Evolutionary conservation across 2,797 vertebrate species (phyloP).

Genomic region (Petrocephalus sullivani): DNA sequence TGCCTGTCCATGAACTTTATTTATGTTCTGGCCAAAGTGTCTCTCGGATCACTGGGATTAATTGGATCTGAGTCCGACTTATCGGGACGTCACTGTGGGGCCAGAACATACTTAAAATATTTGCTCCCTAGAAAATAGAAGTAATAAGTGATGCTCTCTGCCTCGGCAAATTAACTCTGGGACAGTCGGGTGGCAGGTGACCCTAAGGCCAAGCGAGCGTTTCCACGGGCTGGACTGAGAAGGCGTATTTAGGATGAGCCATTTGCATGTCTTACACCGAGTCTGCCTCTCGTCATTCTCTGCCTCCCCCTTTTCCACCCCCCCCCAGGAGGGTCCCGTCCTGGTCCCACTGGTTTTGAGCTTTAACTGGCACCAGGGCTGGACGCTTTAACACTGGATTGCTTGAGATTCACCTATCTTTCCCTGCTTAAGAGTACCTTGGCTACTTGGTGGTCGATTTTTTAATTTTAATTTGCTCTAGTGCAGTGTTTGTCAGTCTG

Average conservation of each 20-base stretch:
- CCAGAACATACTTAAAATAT: neutral
- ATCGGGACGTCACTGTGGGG: neutral
- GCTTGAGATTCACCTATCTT: neutral
- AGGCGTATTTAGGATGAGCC: neutral
- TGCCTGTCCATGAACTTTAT: conserved; percentile 12
- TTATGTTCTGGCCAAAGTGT: neutral
- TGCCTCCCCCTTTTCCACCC: neutral
- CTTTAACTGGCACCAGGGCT: neutral
- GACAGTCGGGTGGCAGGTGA: neutral
- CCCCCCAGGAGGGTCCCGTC: neutral
- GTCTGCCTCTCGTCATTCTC: neutral
- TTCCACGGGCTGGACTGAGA: neutral
- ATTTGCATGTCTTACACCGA: neutral
- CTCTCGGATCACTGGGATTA: neutral
- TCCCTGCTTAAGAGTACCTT: neutral
- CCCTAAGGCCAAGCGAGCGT: neutral
- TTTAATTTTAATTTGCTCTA: neutral
- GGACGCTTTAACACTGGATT: neutral
- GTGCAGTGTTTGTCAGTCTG: neutral
- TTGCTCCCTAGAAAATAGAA: neutral
- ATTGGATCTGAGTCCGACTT: neutral
- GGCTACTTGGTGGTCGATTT: neutral
- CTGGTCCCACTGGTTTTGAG: neutral
- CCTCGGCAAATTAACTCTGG: neutral
- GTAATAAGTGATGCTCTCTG: neutral